Conservation (phyloP, 2,888 invertebrate genomes). For the Eucera pruinosa region DNA sequence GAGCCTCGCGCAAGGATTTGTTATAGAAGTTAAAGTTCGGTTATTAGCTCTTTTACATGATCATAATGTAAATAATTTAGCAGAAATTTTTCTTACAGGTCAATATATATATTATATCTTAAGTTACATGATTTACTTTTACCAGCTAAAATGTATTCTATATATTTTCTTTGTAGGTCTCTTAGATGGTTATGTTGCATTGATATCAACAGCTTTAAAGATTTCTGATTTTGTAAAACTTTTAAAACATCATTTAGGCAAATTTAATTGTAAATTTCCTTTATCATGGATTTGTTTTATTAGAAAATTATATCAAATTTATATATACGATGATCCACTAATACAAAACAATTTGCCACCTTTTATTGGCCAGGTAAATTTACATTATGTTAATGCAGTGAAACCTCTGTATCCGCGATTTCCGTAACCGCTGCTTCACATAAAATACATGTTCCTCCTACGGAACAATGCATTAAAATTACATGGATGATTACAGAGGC, state of each 20-base stretch:
- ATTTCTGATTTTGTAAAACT: slow-evolving; percentile 87
- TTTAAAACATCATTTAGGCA: slow-evolving; percentile 87
- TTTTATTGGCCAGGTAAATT: slow-evolving; percentile 85
- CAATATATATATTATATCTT: slow-evolving; percentile 50
- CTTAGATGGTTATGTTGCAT: slow-evolving; percentile 87
- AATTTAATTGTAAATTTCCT: slow-evolving; percentile 87
- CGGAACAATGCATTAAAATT: too few relatives aligned
- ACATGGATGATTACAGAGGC: too few relatives aligned
- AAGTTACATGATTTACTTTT: background rate
- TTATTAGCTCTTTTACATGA: slow-evolving; percentile 85
- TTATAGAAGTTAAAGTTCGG: slow-evolving; percentile 87
- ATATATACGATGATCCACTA: slow-evolving; percentile 85
- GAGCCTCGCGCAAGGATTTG: slow-evolving; percentile 87
- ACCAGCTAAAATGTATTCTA: background rate
- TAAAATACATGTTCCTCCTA: too few relatives aligned
- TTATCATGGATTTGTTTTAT: slow-evolving; percentile 89
- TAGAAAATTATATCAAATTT: slow-evolving; percentile 88
- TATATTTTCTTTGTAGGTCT: slow-evolving; percentile 83
- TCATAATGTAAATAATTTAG: slow-evolving; percentile 85
- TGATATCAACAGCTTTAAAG: slow-evolving; percentile 87
- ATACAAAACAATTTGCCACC: slow-evolving; percentile 86
- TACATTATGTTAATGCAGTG: too few relatives aligned
- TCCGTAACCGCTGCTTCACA: too few relatives aligned
- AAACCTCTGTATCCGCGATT: too few relatives aligned
- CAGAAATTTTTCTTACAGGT: slow-evolving; percentile 86